Conservation (phyloP, 1,140 invertebrate genomes). For the Cylas formicarius region DNA sequence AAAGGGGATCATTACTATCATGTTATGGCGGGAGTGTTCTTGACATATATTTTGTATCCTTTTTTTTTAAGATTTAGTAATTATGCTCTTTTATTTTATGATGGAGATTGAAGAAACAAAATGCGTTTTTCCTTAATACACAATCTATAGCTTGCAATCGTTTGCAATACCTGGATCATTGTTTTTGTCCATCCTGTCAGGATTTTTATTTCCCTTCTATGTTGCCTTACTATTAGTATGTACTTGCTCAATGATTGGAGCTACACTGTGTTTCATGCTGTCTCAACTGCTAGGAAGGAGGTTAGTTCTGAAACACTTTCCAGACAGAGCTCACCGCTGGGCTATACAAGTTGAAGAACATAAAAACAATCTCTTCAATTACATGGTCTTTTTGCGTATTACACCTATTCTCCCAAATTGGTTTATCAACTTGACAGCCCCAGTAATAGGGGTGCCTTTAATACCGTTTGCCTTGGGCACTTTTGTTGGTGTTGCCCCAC, state of each 20-base stretch:
- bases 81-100: conserved; percentile 1
- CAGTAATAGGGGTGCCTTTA: conserved; percentile 92
- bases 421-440: conserved; percentile 98
- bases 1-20: conserved; percentile 91
- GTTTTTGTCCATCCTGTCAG: conserved; percentile 94
- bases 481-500: conserved; percentile 86
- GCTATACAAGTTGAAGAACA: conserved; percentile 78
- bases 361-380: conserved; percentile 84
- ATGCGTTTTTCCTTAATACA: conserved; percentile 19
- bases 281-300: conserved; percentile 82
- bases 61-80: conserved; percentile 43
- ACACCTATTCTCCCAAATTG: conserved; percentile 98
- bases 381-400: conserved; percentile 94
- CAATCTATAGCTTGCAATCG: conserved; percentile 78
- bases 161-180: conserved; percentile 99
- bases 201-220: conserved; percentile 93
- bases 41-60: conserved; percentile 99
- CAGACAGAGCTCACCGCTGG: conserved; percentile 80
- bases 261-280: conserved; percentile 89
- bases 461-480: conserved; percentile 91
- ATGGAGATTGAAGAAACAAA: conserved; percentile 1
- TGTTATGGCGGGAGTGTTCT: conserved; percentile 82
- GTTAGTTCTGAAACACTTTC: conserved; percentile 83
- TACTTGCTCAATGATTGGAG: conserved; percentile 92
- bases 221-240: conserved; percentile 87